Conservation (phyloP, 1,140 invertebrate genomes). For the Potamilus streckersoni region DNA sequence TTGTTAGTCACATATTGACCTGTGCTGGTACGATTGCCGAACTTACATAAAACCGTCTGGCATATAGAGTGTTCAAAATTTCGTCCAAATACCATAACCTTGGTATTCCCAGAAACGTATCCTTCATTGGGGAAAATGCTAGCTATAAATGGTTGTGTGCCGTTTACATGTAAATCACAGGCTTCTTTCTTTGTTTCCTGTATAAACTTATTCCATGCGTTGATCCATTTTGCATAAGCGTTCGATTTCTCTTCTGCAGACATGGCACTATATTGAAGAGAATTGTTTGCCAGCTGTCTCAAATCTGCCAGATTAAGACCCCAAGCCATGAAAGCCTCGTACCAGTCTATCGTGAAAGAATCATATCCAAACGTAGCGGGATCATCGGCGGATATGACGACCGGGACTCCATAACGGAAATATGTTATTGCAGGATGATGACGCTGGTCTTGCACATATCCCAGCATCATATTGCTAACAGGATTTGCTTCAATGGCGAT, state of each 20-base stretch:
- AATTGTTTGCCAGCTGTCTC: constrained; percentile 41
- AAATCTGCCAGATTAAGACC: constrained; percentile 44
- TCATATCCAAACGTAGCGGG: constrained; percentile 51
- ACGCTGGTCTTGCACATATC: constrained; percentile 43
- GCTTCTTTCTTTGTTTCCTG: constrained; percentile 29
- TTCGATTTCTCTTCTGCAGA: constrained; percentile 22
- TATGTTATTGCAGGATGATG: constrained; percentile 47
- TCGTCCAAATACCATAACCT: constrained; percentile 35
- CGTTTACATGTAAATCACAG: constrained; percentile 18
- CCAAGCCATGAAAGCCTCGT: constrained; percentile 49
- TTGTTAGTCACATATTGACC: constrained; percentile 31
- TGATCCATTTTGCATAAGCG: constrained; percentile 42
- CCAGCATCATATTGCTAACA: constrained; percentile 49
- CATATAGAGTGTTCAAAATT: constrained; percentile 36
- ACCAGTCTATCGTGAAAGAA: constrained; percentile 53
- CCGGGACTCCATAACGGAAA: constrained; percentile 43
- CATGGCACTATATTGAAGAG: constrained; percentile 41
- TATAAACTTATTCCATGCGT: constrained; percentile 35
- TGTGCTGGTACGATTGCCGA: constrained; percentile 16
- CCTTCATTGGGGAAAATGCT: constrained; percentile 34
- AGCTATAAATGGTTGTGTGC: not conserved
- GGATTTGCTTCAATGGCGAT: constrained; percentile 48
- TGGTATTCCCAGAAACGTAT: constrained; percentile 1
- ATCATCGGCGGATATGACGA: constrained; percentile 52
- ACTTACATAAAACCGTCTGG: constrained; percentile 29